Evolutionary conservation across 2,113 vertebrate genomes (phyloP).

Genomic region (Emberiza fucata): DNA sequence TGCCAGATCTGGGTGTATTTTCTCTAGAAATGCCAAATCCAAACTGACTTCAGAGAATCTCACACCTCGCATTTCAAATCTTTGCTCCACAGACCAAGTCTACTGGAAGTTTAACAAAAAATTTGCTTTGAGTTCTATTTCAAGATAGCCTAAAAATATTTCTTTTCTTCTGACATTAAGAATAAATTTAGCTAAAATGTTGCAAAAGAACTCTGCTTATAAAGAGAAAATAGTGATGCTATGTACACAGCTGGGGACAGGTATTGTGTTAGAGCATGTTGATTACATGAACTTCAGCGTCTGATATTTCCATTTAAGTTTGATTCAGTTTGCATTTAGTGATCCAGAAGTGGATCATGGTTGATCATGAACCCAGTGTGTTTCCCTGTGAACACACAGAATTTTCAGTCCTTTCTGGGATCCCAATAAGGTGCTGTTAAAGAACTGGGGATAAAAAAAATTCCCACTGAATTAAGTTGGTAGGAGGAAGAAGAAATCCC

Average conservation of each 20-base stretch:
- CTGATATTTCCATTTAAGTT: neutral
- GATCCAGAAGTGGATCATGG: neutral
- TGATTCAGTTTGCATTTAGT: neutral
- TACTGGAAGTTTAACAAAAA: neutral
- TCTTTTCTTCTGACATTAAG: neutral
- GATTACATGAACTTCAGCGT: neutral
- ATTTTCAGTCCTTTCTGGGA: neutral
- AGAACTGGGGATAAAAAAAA: neutral
- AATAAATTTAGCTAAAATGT: neutral
- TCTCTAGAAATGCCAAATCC: neutral
- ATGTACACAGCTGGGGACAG: neutral
- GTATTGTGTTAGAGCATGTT: neutral
- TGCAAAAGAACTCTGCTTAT: neutral
- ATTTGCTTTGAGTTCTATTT: neutral
- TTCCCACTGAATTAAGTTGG: neutral
- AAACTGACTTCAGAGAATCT: neutral
- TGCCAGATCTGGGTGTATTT: neutral
- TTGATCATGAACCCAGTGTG: neutral
- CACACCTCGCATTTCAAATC: neutral
- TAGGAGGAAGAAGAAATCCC: neutral
- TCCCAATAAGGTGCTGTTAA: neutral
- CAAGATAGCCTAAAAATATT: neutral
- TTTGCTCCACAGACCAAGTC: neutral
- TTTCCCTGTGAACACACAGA: neutral
- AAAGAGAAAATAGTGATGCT: neutral